Evolutionary conservation across 2,797 vertebrate species (phyloP).

Genomic region (Lutra lutra): DNA sequence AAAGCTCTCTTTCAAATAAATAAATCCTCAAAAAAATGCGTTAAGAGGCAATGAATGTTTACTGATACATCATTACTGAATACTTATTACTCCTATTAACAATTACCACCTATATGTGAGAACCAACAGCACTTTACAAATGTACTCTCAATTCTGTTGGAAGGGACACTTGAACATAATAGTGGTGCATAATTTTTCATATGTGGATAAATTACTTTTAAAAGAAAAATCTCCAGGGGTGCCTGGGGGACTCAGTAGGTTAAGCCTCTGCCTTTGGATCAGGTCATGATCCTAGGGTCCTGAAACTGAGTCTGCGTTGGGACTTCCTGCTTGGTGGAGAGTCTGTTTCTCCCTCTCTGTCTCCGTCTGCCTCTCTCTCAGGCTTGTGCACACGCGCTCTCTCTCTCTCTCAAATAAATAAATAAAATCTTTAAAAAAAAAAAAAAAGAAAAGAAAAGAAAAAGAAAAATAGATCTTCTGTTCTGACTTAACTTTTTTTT

Average conservation of each 20-base stretch:
- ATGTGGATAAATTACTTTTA: background rate
- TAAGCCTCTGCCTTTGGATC: no score
- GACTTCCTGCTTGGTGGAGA: no score
- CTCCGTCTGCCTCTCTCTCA: no score
- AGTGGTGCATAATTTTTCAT: background rate
- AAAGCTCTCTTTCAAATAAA: background rate
- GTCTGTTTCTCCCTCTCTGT: no score
- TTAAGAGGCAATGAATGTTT: background rate
- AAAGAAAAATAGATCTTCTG: constrained; percentile 25
- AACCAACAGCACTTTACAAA: background rate
- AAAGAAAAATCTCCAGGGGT: background rate
- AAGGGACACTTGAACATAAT: background rate
- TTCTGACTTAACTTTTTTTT: background rate
- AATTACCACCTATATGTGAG: background rate
- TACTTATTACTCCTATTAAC: background rate
- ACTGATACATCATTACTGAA: background rate
- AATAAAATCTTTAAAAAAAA: no score
- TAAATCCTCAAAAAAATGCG: background rate
- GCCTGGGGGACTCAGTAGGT: no score
- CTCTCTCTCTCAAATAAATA: no score
- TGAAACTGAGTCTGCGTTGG: rapidly evolving
- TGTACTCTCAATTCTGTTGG: background rate
- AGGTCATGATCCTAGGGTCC: no score
- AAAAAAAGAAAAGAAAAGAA: background rate
- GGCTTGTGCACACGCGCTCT: rapidly evolving